phyloP scores from a whole-genome alignment of 2,797 vertebrate genomes.

The Labroides dimidiatus region DNA sequence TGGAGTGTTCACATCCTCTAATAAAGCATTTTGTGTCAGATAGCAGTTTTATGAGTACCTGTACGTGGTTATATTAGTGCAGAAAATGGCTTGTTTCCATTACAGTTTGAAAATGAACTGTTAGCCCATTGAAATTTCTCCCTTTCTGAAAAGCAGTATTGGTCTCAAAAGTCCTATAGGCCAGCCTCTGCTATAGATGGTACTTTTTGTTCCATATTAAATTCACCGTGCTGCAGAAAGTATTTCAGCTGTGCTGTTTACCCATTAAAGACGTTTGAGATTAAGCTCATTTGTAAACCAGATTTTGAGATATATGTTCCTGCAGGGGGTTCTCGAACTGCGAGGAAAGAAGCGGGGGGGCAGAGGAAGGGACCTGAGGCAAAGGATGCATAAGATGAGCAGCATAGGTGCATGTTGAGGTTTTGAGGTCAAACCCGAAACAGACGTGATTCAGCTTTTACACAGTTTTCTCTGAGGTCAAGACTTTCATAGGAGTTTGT shows the following conservation, averaged over 20 bases:
- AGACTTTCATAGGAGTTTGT: neutral
- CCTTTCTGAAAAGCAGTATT: too few relatives aligned
- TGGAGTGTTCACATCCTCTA: too few relatives aligned
- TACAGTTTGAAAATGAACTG: too few relatives aligned
- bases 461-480: neutral
- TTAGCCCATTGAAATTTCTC: too few relatives aligned
- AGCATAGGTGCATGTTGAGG: neutral
- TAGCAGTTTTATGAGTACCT: too few relatives aligned
- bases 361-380: neutral
- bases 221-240: constrained; percentile 13
- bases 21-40: too few relatives aligned
- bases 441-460: neutral
- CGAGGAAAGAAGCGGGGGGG: neutral
- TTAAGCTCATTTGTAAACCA: constrained; percentile 3
- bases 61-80: too few relatives aligned
- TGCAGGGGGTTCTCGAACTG: neutral
- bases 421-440: neutral
- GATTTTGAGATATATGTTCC: constrained; percentile 1
- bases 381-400: neutral
- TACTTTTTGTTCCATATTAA: constrained; percentile 23
- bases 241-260: constrained; percentile 5
- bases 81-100: too few relatives aligned
- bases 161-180: constrained; percentile 10
- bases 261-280: constrained; percentile 2
- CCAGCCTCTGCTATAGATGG: constrained; percentile 24